Conservation (phyloP, 2,113 vertebrate species). For the Pedetes capensis region DNA sequence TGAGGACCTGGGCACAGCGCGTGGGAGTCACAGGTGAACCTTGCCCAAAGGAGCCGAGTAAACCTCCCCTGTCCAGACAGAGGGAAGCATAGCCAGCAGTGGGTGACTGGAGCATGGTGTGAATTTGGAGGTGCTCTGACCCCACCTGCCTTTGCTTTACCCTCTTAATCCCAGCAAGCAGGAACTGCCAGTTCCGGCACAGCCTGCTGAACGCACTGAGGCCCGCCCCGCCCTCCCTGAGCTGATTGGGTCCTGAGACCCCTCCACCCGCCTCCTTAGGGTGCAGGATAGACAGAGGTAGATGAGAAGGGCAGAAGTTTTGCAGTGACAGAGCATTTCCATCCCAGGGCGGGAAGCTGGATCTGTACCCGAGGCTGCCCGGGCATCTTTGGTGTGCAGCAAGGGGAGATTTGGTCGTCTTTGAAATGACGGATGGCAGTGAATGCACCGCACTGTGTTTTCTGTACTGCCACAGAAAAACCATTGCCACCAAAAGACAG, state of each 20-base stretch:
- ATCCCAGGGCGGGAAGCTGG: not conserved
- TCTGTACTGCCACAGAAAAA: constrained; percentile 7
- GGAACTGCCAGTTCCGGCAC: not conserved
- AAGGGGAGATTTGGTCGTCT: not conserved
- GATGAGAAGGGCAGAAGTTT: not conserved
- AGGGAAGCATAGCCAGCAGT: not conserved
- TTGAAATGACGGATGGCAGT: not conserved
- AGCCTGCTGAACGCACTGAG: rapidly evolving
- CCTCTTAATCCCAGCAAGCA: not conserved
- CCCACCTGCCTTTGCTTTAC: not conserved
- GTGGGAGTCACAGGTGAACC: not conserved
- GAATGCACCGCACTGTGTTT: rapidly evolving
- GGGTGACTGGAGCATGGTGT: not conserved
- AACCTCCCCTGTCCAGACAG: not conserved
- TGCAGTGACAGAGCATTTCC: not conserved
- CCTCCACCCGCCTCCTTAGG: too few relatives aligned
- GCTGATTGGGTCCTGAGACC: rapidly evolving
- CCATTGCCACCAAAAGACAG: not conserved
- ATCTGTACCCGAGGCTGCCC: not conserved
- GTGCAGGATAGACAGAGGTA: not conserved
- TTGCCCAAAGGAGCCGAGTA: rapidly evolving
- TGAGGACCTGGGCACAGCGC: rapidly evolving
- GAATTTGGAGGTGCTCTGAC: not conserved
- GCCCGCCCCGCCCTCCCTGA: not conserved
- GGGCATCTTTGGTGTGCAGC: not conserved